Evolutionary conservation across 2,797 vertebrate species (phyloP).

Genomic region (Anguilla pacifica): DNA sequence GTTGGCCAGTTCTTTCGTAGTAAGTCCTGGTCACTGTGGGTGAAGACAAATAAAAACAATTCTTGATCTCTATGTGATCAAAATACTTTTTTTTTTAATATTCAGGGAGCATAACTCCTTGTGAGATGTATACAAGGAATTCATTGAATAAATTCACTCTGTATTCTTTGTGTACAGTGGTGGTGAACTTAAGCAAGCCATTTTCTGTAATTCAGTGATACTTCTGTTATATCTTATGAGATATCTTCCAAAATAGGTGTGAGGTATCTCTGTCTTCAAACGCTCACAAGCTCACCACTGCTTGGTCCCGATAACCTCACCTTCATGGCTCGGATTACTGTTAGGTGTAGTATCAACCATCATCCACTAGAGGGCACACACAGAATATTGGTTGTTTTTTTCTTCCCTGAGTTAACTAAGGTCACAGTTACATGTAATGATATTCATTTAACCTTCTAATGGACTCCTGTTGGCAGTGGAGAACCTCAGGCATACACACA

Average conservation of each 20-base stretch:
- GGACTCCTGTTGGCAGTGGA: not conserved
- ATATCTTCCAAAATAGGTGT: not conserved
- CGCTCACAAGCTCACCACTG: not conserved
- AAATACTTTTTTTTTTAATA: not conserved
- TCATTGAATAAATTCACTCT: not conserved
- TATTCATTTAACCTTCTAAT: not conserved
- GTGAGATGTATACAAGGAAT: not conserved
- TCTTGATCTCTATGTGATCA: not conserved
- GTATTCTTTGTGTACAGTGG: not conserved
- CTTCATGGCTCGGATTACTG: not conserved
- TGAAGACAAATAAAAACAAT: not conserved
- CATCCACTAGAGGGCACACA: conserved; percentile 64
- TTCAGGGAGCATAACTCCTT: not conserved
- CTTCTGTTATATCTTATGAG: not conserved
- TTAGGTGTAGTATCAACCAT: not conserved
- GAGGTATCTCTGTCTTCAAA: not conserved
- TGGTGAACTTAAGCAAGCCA: not conserved
- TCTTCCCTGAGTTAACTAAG: not conserved
- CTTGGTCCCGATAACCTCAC: not conserved
- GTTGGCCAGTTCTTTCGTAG: too few relatives aligned
- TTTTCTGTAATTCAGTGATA: not conserved
- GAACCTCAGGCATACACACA: not conserved
- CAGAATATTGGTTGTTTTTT: not conserved
- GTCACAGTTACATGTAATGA: not conserved
- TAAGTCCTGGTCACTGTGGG: too few relatives aligned